Evolutionary conservation across 2,797 vertebrate genomes (phyloP), one percentile per base, ranked within the genome.

Genomic region (Pachyuromys duprasi): DNA sequence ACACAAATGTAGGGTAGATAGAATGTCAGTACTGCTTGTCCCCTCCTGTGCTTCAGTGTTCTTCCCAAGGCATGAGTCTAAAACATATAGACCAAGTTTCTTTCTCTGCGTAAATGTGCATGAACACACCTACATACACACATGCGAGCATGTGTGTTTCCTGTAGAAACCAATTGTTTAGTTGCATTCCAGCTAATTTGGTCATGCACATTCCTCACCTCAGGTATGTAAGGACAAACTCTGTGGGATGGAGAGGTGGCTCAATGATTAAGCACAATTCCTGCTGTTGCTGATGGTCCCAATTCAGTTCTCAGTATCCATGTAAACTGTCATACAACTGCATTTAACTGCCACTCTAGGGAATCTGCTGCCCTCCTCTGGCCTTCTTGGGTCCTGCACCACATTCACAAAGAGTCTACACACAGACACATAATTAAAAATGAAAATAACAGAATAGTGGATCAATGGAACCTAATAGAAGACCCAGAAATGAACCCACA

Each of bases 1-100:
- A 70, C 63, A 81, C 62, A 81, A 75, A 74, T 87, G 26, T n/a
- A 86, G 75, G n/a, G 13, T 24, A 80, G 22, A 87, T 2, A 81
- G 18, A 55, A 72, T 89, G 74, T 11, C 4, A 55, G 33, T 49
- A 72, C 13, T 20, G 75, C 22, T 22, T 80, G 36, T 28, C 20
- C 45, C 76, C 55, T 60, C 17, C 82, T 24, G 69, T 94, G 57
- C 13, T 96, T 94, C 33, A 60, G n/a, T 83, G 89, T 67, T 89
- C 11, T 76, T 42, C 39, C 69, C 17, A 86, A 86, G 14, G 33
- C 13, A 91, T 26, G n/a, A 70, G 31, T 91, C 28, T 92, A 49
- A 75, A 24, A 62, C 14, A 79, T 83, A 81, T 0, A 62, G 8
- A 8, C 28, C 31, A 57, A 42, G 7, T 72, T 81, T 65, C 5